Evolutionary conservation across 2,113 vertebrate species (phyloP), one percentile per base, ranked within the genome.

Genomic region (Motacilla tschutschensis): DNA sequence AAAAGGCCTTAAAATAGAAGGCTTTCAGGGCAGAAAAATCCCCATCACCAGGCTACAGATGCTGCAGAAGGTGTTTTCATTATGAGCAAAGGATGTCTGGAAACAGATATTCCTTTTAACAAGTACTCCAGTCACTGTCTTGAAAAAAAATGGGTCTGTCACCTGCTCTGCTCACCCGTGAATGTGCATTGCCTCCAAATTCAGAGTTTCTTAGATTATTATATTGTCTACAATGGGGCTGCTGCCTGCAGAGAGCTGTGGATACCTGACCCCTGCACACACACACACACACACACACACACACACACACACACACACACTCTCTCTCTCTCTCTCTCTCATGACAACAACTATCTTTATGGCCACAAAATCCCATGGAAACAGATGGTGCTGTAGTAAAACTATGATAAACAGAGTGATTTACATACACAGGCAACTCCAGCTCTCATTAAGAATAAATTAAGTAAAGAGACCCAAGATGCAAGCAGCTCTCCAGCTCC

Each of bases 401-500:
- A 46, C n/a, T 33, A 73, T 75, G 46, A 43, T 63, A 65, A 92
- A 74, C 72, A 66, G 54, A 60, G 40, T 65, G 51, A 82, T 91
- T 87, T 92, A 82, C 44, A 66, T 26, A 91, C 33, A 74, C 21
- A 59, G 21, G 60, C 64, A 89, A 40, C 60, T 73, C 21, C 65
- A 63, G 24, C 14, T 91, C 44, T 89, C 69, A 87, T 87, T 83
- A 83, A 85, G 78, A 91, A 87, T 62, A 74, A 85, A 66, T 53
- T 19, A 64, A 86, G 28, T 70, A 71, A 79, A 76, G 73, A 85
- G 5, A 54, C 51, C 20, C 51, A 58, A 73, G 51, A 77, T 33
- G 29, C 24, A 81, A 54, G 31, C 3, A 3, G 22, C 35, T 62
- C 38, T 62, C 31, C 40, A 54, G 38, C 29, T 74, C 55, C 1